Conservation (phyloP, 2,888 invertebrate genomes). For the Pseudanteris insignis region DNA sequence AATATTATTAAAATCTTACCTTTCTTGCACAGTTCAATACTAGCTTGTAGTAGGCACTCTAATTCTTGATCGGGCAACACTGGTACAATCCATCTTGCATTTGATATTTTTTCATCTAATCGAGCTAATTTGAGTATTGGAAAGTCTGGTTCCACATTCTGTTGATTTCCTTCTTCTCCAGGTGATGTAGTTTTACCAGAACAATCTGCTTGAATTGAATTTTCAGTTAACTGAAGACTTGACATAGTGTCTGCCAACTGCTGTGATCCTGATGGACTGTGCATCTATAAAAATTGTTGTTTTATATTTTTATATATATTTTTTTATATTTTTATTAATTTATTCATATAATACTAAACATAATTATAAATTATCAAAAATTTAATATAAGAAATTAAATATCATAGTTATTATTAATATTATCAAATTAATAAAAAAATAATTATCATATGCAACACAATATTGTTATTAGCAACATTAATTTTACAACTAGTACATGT, state of each 20-base stretch:
- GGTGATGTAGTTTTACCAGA: conserved; percentile 55
- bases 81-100: conserved; percentile 96
- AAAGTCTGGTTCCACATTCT: conserved; percentile 75
- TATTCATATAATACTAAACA: no score
- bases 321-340: not conserved
- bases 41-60: conserved; percentile 88
- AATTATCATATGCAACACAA: no score
- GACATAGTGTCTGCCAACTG: conserved; percentile 63
- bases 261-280: conserved; percentile 62
- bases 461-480: no score
- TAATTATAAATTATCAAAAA: no score
- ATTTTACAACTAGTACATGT: no score
- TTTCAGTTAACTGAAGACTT: conserved; percentile 61
- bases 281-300: conserved; percentile 52
- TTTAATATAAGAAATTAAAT: not conserved
- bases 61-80: conserved; percentile 96
- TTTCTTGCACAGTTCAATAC: conserved; percentile 86
- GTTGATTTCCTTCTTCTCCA: conserved; percentile 61
- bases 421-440: no score
- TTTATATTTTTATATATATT: not conserved
- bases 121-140: conserved; percentile 87
- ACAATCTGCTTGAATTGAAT: conserved; percentile 59
- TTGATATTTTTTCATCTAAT: conserved; percentile 95
- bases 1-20: conserved; percentile 70
- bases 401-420: no score